phyloP scores from a whole-genome alignment of 2,113 vertebrate genomes.

The Onychorhynchus coronatus region DNA sequence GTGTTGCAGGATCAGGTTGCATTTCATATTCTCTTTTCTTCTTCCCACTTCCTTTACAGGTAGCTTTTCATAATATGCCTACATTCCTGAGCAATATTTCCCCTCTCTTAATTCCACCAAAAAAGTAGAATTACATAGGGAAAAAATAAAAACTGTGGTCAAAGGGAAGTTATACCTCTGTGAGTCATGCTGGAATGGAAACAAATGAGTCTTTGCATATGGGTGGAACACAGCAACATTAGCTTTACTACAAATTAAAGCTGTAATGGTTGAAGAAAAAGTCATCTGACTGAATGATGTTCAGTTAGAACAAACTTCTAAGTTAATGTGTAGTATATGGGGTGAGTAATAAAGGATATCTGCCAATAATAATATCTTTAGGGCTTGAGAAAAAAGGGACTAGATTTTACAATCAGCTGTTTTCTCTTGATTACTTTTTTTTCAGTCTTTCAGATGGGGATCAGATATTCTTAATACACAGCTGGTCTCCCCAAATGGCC shows the following conservation, averaged over 20 bases:
- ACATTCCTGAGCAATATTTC: background rate
- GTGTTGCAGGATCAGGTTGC: background rate
- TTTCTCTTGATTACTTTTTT: slow-evolving; percentile 45
- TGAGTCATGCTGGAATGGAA: slow-evolving; percentile 35
- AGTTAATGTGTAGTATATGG: slow-evolving; percentile 40
- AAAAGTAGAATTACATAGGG: background rate
- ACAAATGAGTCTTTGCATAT: background rate
- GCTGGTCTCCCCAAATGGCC: slow-evolving; percentile 66
- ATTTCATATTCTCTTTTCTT: background rate
- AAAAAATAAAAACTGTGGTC: background rate
- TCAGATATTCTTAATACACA: slow-evolving; percentile 70
- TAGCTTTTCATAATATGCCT: background rate
- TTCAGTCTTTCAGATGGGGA: slow-evolving; percentile 57
- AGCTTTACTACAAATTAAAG: slow-evolving; percentile 64
- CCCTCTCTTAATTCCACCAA: background rate
- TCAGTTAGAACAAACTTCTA: slow-evolving; percentile 45
- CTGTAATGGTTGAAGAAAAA: slow-evolving; percentile 55
- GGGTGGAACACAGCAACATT: background rate
- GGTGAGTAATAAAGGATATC: slow-evolving; percentile 63
- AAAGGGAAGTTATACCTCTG: slow-evolving; percentile 28
- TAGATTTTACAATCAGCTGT: slow-evolving; percentile 70
- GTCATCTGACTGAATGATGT: slow-evolving; percentile 14
- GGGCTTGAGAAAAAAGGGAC: slow-evolving; percentile 45
- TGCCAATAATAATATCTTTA: slow-evolving; percentile 69
- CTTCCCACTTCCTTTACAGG: background rate